phyloP scores from a whole-genome alignment of 2,888 invertebrate species.

The Sinotaia quadrata region DNA sequence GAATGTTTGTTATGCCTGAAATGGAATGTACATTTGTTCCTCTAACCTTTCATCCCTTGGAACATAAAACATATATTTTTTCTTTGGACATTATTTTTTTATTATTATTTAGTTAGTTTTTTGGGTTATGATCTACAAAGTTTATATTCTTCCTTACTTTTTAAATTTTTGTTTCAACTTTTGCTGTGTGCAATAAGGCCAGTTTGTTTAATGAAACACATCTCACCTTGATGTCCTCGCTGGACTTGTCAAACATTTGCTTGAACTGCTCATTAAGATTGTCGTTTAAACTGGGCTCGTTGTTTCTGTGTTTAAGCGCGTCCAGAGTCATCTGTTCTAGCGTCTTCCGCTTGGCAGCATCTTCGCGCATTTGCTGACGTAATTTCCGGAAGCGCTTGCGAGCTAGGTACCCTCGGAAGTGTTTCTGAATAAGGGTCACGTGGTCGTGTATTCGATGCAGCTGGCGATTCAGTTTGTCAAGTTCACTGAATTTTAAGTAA shows the following conservation, averaged over 20 bases:
- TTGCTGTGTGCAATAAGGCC: too few relatives aligned
- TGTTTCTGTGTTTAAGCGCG: slow-evolving; percentile 23
- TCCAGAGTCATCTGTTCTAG: slow-evolving; percentile 35
- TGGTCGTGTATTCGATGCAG: slow-evolving; percentile 37
- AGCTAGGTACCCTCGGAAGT: slow-evolving; percentile 41
- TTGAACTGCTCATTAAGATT: slow-evolving; percentile 30
- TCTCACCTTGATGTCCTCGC: slow-evolving; percentile 30
- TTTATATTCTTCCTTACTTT: too few relatives aligned
- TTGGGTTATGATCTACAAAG: too few relatives aligned
- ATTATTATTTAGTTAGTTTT: too few relatives aligned
- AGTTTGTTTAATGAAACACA: too few relatives aligned
- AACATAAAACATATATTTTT: too few relatives aligned
- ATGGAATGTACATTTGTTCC: too few relatives aligned
- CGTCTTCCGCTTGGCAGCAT: slow-evolving; percentile 6
- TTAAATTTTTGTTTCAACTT: too few relatives aligned
- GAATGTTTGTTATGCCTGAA: too few relatives aligned
- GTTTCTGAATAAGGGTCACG: slow-evolving; percentile 39
- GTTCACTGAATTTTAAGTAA: slow-evolving; percentile 32
- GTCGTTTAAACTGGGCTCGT: slow-evolving; percentile 22
- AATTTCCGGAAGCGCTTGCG: slow-evolving; percentile 29
- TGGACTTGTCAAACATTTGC: slow-evolving; percentile 25
- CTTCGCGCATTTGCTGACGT: slow-evolving; percentile 17
- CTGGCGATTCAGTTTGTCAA: slow-evolving; percentile 38
- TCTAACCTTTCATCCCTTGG: too few relatives aligned
- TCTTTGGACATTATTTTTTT: too few relatives aligned